Conservation (phyloP, 2,888 invertebrate genomes). For the Microctonus hyperodae region DNA sequence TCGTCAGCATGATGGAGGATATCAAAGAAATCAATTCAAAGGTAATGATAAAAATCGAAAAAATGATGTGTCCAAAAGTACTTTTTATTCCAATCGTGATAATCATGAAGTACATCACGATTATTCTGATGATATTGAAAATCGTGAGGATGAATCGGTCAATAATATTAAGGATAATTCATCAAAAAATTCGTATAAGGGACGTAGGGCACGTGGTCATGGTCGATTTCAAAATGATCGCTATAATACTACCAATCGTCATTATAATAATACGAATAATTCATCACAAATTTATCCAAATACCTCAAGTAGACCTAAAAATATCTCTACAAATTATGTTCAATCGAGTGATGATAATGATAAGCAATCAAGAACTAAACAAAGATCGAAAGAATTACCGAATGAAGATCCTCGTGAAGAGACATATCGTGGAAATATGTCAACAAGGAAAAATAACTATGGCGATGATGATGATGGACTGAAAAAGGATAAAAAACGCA, state of each 20-base stretch:
- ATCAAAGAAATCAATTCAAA: slow-evolving; percentile 29
- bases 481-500: slow-evolving; percentile 11
- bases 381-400: background rate
- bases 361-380: slow-evolving; percentile 33
- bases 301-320: background rate
- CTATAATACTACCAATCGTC: slow-evolving; percentile 39
- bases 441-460: background rate
- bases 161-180: background rate
- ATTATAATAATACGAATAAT: slow-evolving; percentile 25
- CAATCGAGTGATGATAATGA: slow-evolving; percentile 6
- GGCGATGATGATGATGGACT: background rate
- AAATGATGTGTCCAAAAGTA: background rate
- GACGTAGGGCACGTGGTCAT: slow-evolving; percentile 35
- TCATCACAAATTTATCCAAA: background rate
- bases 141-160: background rate
- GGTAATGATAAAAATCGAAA: slow-evolving; percentile 30
- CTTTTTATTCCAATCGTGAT: background rate
- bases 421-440: slow-evolving; percentile 24
- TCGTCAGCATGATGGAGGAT: slow-evolving; percentile 30
- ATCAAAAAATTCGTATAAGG: slow-evolving; percentile 19
- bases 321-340: background rate
- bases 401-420: slow-evolving; percentile 27
- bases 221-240: slow-evolving; percentile 48
- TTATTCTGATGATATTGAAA: background rate
- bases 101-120: slow-evolving; percentile 10